phyloP scores from a whole-genome alignment of 2,797 vertebrate genomes.

The Furcifer pardalis region DNA sequence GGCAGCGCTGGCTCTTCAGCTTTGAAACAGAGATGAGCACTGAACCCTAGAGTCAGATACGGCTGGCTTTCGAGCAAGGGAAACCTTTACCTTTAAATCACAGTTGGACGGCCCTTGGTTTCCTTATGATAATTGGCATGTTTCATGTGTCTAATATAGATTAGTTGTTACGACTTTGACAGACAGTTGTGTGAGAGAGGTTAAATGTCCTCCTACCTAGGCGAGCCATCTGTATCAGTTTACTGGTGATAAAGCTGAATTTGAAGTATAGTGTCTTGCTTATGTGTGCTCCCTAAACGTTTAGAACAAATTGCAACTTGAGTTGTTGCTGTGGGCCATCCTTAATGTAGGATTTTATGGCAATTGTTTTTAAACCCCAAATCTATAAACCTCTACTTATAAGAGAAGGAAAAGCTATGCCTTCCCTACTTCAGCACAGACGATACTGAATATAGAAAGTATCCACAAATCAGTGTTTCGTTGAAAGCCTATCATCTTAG shows the following conservation, averaged over 20 bases:
- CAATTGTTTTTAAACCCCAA: neutral
- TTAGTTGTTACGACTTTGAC: too few species aligned
- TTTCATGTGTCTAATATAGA: too few species aligned
- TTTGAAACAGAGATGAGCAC: too few species aligned
- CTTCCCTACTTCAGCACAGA: slow-evolving; percentile 16
- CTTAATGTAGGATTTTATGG: slow-evolving; percentile 11
- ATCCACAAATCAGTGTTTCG: slow-evolving; percentile 11
- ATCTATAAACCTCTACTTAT: neutral
- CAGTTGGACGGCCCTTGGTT: too few species aligned
- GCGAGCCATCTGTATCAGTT: neutral
- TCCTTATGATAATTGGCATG: too few species aligned
- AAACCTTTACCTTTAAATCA: too few species aligned
- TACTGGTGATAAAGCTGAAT: neutral
- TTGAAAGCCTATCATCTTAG: neutral
- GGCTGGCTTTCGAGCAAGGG: too few species aligned
- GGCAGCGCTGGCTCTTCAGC: too few species aligned
- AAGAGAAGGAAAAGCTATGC: slow-evolving; percentile 1
- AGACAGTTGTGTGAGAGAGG: neutral
- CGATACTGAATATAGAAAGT: slow-evolving; percentile 19
- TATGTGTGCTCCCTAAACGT: neutral
- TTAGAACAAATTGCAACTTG: neutral
- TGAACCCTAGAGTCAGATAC: too few species aligned
- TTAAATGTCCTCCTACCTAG: neutral
- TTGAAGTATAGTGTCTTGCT: neutral
- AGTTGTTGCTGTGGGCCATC: neutral